Percentiles rank a stretch among this genome's conserved stretches.
Evolutionary conservation across 2,113 vertebrate species (phyloP).

Genomic region (Pholis gunnellus): DNA sequence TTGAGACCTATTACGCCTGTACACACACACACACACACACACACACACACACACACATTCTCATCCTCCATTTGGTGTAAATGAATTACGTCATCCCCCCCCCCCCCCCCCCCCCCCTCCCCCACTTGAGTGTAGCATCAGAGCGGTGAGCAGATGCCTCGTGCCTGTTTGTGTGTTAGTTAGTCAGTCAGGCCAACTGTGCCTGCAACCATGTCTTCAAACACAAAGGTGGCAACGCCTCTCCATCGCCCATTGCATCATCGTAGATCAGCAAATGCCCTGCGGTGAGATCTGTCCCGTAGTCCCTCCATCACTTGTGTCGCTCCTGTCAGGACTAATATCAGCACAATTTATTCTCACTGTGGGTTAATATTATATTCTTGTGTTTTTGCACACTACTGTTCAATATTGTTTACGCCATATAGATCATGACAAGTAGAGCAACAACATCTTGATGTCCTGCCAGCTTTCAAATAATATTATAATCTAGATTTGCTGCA

Average conservation of each 20-base stretch:
- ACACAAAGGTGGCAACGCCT: conserved; percentile 41
- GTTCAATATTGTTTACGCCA: not conserved
- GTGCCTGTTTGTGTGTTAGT: conserved; percentile 51
- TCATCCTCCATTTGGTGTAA: conserved; percentile 54
- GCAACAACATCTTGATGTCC: not conserved
- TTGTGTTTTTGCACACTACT: not conserved
- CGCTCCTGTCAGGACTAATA: not conserved
- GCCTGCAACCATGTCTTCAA: conserved; percentile 49
- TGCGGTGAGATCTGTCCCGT: not conserved
- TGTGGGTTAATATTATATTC: not conserved
- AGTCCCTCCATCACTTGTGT: not conserved
- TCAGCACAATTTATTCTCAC: not conserved
- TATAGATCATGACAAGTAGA: not conserved
- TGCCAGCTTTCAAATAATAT: conserved; percentile 1
- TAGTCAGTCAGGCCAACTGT: conserved; percentile 25
- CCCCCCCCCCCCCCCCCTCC: conserved; percentile 60
- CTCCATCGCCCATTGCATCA: not conserved
- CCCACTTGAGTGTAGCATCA: conserved; percentile 38
- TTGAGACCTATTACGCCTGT: not conserved
- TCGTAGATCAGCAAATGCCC: not conserved
- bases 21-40: conserved; percentile 2
- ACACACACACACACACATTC: conserved; percentile 13
- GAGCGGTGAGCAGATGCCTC: conserved; percentile 30
- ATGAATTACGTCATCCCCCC: conserved; percentile 76
- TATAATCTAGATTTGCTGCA: conserved; percentile 27